Evolutionary conservation across 2,113 vertebrate species (phyloP).

Genomic region (Mungos mungo): DNA sequence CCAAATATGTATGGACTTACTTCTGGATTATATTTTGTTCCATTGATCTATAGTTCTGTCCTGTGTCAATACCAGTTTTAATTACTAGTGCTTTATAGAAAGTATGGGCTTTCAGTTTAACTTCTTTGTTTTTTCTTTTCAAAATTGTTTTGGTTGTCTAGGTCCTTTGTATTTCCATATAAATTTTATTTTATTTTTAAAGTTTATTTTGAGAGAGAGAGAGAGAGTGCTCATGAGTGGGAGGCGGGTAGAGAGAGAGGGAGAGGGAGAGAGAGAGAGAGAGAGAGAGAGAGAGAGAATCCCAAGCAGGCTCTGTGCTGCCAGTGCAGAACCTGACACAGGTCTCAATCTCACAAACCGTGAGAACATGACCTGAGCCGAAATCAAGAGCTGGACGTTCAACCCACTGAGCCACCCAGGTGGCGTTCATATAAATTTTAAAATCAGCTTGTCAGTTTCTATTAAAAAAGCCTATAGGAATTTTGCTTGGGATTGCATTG

Average conservation of each 20-base stretch:
- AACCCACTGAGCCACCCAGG: no score
- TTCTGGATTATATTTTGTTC: background rate
- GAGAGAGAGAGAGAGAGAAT: no score
- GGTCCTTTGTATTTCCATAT: background rate
- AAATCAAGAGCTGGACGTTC: no score
- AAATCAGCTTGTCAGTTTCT: constrained; percentile 25
- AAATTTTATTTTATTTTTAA: background rate
- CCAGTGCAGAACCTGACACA: no score
- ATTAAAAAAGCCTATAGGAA: background rate
- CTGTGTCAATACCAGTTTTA: background rate
- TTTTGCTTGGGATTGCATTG: background rate
- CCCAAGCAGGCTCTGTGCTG: no score
- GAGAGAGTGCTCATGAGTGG: no score
- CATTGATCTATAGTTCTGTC: background rate
- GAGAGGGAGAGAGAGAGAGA: no score
- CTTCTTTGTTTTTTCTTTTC: background rate
- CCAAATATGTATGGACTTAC: background rate
- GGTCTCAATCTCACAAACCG: no score
- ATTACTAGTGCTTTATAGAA: background rate
- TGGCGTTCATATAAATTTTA: background rate
- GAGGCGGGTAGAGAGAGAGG: no score
- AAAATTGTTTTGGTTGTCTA: background rate
- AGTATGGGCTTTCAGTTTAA: background rate
- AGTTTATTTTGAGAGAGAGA: no score
- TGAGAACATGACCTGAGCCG: no score